Percentiles rank a stretch among this genome's conserved stretches.
Conservation (phyloP, 2,797 vertebrate genomes). For the Dermochelys coriacea region DNA sequence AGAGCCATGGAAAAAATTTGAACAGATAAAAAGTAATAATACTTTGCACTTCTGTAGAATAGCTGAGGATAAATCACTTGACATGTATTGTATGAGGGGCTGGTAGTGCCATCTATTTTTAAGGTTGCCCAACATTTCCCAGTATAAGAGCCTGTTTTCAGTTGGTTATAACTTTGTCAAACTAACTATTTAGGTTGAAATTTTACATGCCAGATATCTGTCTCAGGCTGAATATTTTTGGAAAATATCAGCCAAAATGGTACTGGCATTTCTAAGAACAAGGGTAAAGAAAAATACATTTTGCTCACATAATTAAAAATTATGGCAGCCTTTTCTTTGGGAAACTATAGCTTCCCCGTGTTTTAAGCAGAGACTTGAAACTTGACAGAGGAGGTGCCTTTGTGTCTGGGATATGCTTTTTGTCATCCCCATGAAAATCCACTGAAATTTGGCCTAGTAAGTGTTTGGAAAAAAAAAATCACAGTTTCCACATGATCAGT, state of each 20-base stretch:
- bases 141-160: background rate
- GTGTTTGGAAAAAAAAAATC: background rate
- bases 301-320: rapidly evolving
- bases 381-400: too few relatives aligned
- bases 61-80: background rate
- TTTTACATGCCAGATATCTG: background rate
- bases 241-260: background rate
- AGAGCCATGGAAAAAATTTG: background rate
- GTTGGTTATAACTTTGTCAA: background rate
- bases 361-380: background rate
- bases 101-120: background rate
- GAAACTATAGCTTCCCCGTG: background rate
- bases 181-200: background rate
- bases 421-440: background rate
- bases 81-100: background rate
- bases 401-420: background rate
- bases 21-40: background rate
- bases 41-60: background rate
- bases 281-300: background rate
- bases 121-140: background rate
- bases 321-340: background rate
- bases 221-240: background rate
- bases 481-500: background rate
- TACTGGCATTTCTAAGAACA: background rate
- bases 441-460: background rate